A percentile compares a stretch with the other conserved stretches of the same genome.
These are phyloP conservation scores for Drosophila parabipectinata DNA, from an alignment of 1,140 invertebrate genomes.

Conservation along the genomic window DNA sequence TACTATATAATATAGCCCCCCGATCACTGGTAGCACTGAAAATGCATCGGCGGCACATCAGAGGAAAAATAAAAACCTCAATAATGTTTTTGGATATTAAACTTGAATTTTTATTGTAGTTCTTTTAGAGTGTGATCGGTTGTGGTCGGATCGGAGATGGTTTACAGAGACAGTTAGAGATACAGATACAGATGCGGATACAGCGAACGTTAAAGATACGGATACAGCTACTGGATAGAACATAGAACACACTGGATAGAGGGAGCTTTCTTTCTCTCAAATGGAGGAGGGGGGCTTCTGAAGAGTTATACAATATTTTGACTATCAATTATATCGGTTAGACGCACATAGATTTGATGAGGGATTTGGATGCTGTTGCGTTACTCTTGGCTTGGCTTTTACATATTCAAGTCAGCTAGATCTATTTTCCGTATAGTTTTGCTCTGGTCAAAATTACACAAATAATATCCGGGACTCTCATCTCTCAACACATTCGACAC, in stretches of 20 bases:
- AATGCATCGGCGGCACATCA: not conserved
- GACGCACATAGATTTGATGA: constrained; percentile 19
- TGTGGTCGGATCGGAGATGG: constrained; percentile 42
- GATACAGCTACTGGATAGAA: constrained; percentile 13
- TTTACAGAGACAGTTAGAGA: constrained; percentile 48
- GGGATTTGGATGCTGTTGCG: constrained; percentile 10
- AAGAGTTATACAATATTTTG: constrained; percentile 20
- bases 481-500: constrained; percentile 39
- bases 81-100: constrained; percentile 30
- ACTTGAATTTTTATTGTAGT: constrained; percentile 45
- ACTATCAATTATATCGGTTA: constrained; percentile 15
- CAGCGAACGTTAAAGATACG: constrained; percentile 30
- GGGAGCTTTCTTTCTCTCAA: not conserved
- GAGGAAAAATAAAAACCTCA: constrained; percentile 1
- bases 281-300: too few species aligned
- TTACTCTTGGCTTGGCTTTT: constrained; percentile 28
- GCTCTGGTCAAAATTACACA: constrained; percentile 77
- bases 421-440: constrained; percentile 76
- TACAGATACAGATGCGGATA: constrained; percentile 33
- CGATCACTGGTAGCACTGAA: not conserved
- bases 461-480: constrained; percentile 68
- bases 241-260: constrained; percentile 24
- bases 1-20: not conserved
- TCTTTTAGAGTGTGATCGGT: constrained; percentile 47
- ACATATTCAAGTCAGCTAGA: constrained; percentile 35